These are phyloP conservation scores for Trachelus stipa DNA, from an alignment of 2,888 invertebrate genomes.

Conservation along the genomic window DNA sequence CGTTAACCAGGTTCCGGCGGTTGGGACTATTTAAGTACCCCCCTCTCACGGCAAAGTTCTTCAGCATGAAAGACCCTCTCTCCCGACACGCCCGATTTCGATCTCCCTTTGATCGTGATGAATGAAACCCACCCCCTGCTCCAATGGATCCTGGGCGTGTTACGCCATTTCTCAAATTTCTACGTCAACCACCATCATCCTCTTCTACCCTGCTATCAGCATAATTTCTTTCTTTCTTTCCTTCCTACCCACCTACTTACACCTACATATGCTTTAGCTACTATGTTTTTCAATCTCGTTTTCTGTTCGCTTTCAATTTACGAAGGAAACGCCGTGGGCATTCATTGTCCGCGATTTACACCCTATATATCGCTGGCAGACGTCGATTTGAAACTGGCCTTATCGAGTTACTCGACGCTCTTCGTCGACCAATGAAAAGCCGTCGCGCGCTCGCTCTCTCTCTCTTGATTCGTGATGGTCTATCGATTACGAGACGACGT, in stretches of 20 bases:
- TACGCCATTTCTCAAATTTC: constrained; percentile 4
- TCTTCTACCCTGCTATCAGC: too few species aligned
- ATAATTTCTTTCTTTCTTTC: too few species aligned
- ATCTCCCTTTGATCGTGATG: constrained; percentile 7
- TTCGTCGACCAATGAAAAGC: background rate
- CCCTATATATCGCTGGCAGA: too few species aligned
- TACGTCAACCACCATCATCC: too few species aligned
- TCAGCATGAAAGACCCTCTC: constrained; percentile 4
- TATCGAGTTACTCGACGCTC: background rate
- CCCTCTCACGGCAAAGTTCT: background rate
- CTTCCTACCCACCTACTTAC: too few species aligned
- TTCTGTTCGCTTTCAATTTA: background rate
- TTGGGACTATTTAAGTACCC: background rate
- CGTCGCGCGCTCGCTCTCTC: background rate
- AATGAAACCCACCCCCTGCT: background rate
- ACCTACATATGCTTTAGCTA: too few species aligned
- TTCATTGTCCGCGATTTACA: background rate
- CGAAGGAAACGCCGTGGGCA: background rate
- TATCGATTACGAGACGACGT: constrained; percentile 1
- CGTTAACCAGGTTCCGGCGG: background rate
- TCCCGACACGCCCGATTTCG: background rate
- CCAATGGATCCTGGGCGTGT: too few species aligned
- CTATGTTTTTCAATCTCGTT: background rate
- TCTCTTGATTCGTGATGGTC: background rate
- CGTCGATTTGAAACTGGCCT: background rate